Percentiles rank a stretch among this genome's conserved stretches.
Evolutionary conservation across 1,140 invertebrate species (phyloP).

Genomic region (Diorhabda carinulata): DNA sequence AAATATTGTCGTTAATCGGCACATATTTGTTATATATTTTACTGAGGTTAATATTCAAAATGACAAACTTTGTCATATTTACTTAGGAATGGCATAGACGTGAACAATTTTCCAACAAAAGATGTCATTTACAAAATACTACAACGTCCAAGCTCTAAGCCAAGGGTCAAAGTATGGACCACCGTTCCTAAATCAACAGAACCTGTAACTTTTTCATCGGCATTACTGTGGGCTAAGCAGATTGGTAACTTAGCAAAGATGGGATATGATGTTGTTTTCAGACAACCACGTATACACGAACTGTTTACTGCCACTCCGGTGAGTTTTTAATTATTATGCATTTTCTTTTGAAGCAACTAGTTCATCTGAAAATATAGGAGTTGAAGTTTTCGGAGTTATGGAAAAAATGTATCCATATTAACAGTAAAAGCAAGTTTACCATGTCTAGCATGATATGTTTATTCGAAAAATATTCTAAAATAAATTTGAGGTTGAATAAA

Average conservation of each 20-base stretch:
- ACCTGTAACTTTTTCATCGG: constrained; percentile 35
- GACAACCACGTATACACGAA: constrained; percentile 39
- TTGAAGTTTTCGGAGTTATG: no score
- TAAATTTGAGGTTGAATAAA: no score
- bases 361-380: no score
- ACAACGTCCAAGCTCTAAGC: constrained; percentile 7
- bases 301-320: constrained; percentile 41
- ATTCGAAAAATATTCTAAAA: no score
- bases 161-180: constrained; percentile 31
- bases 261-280: constrained; percentile 42
- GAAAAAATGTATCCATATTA: no score
- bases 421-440: no score
- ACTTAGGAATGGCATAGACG: background rate
- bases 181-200: constrained; percentile 27
- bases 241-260: constrained; percentile 37
- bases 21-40: background rate
- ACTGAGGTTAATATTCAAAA: constrained; percentile 5
- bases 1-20: background rate
- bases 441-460: no score
- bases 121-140: constrained; percentile 7
- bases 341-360: no score
- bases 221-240: constrained; percentile 39
- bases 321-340: constrained; percentile 15
- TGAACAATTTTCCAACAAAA: constrained; percentile 7
- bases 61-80: background rate